phyloP scores from a whole-genome alignment of 1,140 invertebrate species.

The Leptonema lineaticorne region DNA sequence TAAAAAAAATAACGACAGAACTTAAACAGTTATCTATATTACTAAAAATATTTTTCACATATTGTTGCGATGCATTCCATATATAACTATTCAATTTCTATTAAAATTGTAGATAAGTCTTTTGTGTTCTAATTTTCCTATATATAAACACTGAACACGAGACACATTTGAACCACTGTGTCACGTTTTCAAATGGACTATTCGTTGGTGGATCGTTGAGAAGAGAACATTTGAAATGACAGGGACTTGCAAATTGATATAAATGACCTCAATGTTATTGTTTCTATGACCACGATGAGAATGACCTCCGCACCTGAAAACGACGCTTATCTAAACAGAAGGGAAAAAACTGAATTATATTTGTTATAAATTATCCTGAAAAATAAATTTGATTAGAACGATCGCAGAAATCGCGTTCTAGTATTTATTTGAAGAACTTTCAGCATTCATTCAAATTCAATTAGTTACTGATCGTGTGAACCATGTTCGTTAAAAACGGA shows the following conservation, averaged over 20 bases:
- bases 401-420: neutral
- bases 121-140: too few species aligned
- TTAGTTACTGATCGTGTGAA: slow-evolving; percentile 22
- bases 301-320: neutral
- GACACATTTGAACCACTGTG: too few species aligned
- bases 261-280: slow-evolving; percentile 14
- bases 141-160: too few species aligned
- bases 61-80: too few species aligned
- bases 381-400: neutral
- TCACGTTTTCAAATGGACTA: neutral
- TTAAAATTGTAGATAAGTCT: too few species aligned
- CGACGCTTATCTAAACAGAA: neutral
- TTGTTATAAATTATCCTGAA: neutral
- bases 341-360: neutral
- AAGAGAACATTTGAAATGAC: slow-evolving; percentile 2
- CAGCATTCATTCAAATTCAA: slow-evolving; percentile 8
- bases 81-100: too few species aligned
- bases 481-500: neutral
- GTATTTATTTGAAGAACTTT: neutral
- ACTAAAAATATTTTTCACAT: too few species aligned
- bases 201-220: neutral
- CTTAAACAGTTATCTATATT: too few species aligned
- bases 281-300: neutral
- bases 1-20: too few species aligned
- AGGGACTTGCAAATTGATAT: neutral